Base-by-base conservation (phyloP, 2,888 invertebrate species). In the Rhingia campestris region DNA sequence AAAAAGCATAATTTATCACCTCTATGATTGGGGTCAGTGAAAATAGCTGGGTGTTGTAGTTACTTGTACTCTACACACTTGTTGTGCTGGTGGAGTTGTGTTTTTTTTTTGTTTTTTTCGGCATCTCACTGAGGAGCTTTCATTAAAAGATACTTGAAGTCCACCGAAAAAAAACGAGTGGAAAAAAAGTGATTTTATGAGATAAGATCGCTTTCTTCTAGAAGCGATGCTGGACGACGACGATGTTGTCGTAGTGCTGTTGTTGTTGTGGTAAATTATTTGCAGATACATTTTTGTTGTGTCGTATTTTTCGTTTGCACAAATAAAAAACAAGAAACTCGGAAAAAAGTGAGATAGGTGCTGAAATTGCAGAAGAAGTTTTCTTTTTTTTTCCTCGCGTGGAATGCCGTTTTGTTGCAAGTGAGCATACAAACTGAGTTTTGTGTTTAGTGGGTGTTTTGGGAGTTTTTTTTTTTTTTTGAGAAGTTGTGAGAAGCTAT, bases 1-100 rank as follows among this genome's bases (percentile, higher is more conserved):
- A 53, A 73, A 67, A 76, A 59, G 53, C 67, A 74, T 80, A 84
- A 80, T 54, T 84, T 80, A 84, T 64, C 80, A 74, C 84, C 84
- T 84, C 80, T 66, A 61, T 70, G 87, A 90, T 89, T 89, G 90
- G 88, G 90, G 90, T 90, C 90, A 90, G 90, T 89, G 90, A 90
- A 90, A 90, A 90, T 89, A 88, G 88, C 88, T 88, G 69, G 64
- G 56, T 51, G 63, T 54, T 49, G 49, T 49, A 30, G 49, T 49
- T 49, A 30, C 35, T n/a, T 4, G 12, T 22, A 35, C 39, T 12
- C 33, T 37, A 51, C 51, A 59, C 35, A n/a, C 41, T 67, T 54
- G 67, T 6, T 32, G 51, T 22, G 39, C 35, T 51, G 33, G 59
- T 6, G n/a, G 22, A 9, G 69, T 39, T 35, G 66, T 49, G 37